phyloP scores from a whole-genome alignment of 1,140 invertebrate genomes.

The Drosophila pseudoobscura region DNA sequence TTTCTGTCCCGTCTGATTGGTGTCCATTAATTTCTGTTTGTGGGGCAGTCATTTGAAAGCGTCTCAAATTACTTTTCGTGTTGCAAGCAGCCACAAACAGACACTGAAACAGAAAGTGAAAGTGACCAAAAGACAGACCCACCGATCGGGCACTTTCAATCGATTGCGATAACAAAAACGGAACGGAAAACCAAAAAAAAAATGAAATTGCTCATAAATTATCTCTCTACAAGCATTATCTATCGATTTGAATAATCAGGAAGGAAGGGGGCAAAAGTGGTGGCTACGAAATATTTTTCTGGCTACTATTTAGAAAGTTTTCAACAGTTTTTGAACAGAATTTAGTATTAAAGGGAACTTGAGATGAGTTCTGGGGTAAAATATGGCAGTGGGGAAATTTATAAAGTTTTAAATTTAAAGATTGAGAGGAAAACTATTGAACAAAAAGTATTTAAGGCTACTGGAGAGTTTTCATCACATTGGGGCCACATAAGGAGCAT shows the following conservation, averaged over 20 bases:
- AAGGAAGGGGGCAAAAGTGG: no score
- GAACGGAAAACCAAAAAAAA: constrained; percentile 11
- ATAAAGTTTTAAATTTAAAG: no score
- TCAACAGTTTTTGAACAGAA: background rate
- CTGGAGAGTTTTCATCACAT: no score
- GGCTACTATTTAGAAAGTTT: no score
- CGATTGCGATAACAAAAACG: constrained; percentile 33
- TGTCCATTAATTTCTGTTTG: constrained; percentile 58
- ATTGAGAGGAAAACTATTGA: no score
- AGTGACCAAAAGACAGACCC: constrained; percentile 33
- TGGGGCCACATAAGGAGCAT: no score
- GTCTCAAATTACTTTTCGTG: constrained; percentile 73
- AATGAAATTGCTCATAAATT: constrained; percentile 20
- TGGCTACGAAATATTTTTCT: no score
- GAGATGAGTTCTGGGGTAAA: background rate
- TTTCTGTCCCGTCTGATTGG: constrained; percentile 59
- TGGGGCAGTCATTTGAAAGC: constrained; percentile 72
- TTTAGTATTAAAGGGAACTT: constrained; percentile 46
- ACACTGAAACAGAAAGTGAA: constrained; percentile 10
- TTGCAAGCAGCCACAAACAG: constrained; percentile 36
- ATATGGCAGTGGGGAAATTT: no score
- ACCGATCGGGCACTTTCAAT: constrained; percentile 54
- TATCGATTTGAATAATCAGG: constrained; percentile 14
- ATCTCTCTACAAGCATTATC: constrained; percentile 16
- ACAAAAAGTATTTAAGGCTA: no score